A percentile compares a stretch with the other conserved stretches of the same genome.
Conservation (phyloP, 2,797 vertebrate genomes). For the Arvicola amphibius region DNA sequence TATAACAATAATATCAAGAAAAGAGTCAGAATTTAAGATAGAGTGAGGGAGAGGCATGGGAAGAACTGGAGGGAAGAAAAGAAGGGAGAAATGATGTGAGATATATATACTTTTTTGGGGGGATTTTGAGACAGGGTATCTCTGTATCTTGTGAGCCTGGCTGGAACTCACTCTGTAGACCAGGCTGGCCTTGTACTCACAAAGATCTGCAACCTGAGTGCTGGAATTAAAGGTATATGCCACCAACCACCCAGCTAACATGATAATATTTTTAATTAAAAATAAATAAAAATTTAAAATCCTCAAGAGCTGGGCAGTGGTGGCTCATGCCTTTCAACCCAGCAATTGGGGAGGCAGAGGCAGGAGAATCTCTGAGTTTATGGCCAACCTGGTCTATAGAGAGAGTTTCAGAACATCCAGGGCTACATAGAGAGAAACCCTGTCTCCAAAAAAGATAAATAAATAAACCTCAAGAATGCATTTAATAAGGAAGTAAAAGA, state of each 20-base stretch:
- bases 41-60: background rate
- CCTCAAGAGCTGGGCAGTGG: background rate
- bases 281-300: background rate
- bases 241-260: too few relatives aligned
- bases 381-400: background rate
- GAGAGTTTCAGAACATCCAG: background rate
- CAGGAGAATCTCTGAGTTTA: background rate
- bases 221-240: too few relatives aligned
- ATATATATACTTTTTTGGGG: too few relatives aligned
- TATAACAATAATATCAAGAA: background rate
- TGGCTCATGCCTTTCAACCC: background rate
- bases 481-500: background rate
- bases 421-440: background rate
- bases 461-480: background rate
- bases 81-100: too few relatives aligned
- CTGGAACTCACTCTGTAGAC: too few relatives aligned
- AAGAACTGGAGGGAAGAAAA: background rate
- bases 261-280: background rate
- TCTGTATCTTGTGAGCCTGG: too few relatives aligned
- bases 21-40: background rate
- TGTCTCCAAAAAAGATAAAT: background rate
- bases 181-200: too few relatives aligned
- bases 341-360: background rate
- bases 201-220: too few relatives aligned
- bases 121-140: too few relatives aligned